phyloP scores from a whole-genome alignment of 2,797 vertebrate genomes.

The Spizella passerina region DNA sequence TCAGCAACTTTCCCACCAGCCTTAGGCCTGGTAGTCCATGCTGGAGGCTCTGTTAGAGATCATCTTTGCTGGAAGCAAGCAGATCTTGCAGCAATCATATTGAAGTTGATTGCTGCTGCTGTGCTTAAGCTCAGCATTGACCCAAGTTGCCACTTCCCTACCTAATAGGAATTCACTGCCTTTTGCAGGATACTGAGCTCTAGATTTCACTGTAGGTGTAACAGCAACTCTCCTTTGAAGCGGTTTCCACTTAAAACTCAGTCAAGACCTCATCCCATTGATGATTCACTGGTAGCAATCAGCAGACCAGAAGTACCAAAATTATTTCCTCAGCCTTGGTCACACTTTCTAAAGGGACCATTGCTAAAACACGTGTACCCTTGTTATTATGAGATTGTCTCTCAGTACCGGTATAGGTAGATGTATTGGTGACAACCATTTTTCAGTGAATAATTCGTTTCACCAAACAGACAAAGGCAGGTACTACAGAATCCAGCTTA shows the following conservation, averaged over 20 bases:
- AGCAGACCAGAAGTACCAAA: not conserved
- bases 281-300: not conserved
- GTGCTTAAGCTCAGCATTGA: not conserved
- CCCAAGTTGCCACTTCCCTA: not conserved
- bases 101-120: not conserved
- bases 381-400: not conserved
- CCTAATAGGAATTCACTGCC: not conserved
- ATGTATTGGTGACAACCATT: not conserved
- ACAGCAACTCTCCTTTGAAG: not conserved
- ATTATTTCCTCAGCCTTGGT: not conserved
- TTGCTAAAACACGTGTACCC: fast-evolving
- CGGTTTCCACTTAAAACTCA: not conserved
- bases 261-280: not conserved
- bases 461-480: not conserved
- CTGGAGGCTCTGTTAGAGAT: not conserved
- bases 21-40: not conserved
- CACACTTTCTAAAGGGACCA: not conserved
- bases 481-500: not conserved
- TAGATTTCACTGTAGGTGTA: not conserved
- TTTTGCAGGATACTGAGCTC: not conserved
- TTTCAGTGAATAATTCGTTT: not conserved
- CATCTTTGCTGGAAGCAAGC: not conserved
- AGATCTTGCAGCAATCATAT: not conserved
- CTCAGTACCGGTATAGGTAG: not conserved
- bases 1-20: not conserved